These are phyloP conservation scores for Stegophylla sp. DNA, from an alignment of 2,888 invertebrate species.

Conservation along the genomic window DNA sequence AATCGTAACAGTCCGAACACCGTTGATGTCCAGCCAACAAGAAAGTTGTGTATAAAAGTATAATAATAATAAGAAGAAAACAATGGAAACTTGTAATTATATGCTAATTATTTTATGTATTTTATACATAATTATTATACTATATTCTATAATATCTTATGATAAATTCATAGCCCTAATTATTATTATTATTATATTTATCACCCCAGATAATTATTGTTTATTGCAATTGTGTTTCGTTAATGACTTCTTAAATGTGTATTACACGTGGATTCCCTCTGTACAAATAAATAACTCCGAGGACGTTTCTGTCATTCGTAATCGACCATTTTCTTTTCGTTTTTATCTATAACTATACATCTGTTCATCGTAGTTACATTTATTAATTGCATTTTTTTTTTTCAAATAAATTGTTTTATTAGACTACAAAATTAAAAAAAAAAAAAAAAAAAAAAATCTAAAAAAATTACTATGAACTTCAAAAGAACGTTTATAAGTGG, in stretches of 20 bases:
- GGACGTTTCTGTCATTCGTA: constrained; percentile 9
- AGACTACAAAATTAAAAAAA: too few species aligned
- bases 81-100: neutral
- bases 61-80: neutral
- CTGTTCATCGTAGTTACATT: too few species aligned
- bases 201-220: neutral
- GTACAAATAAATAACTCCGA: neutral
- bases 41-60: constrained; percentile 73
- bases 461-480: too few species aligned
- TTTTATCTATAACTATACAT: too few species aligned
- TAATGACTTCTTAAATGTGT: constrained; percentile 7
- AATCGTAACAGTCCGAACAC: constrained; percentile 76
- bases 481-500: too few species aligned
- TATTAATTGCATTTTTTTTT: too few species aligned
- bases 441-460: too few species aligned
- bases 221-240: constrained; percentile 15
- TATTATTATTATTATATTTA: constrained; percentile 39
- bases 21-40: constrained; percentile 73
- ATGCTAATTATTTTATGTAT: constrained; percentile 2
- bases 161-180: neutral
- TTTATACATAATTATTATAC: neutral
- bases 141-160: too few species aligned
- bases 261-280: too few species aligned
- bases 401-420: too few species aligned
- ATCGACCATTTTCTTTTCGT: neutral